phyloP scores from a whole-genome alignment of 2,113 vertebrate species.

The Chinchilla lanigera region DNA sequence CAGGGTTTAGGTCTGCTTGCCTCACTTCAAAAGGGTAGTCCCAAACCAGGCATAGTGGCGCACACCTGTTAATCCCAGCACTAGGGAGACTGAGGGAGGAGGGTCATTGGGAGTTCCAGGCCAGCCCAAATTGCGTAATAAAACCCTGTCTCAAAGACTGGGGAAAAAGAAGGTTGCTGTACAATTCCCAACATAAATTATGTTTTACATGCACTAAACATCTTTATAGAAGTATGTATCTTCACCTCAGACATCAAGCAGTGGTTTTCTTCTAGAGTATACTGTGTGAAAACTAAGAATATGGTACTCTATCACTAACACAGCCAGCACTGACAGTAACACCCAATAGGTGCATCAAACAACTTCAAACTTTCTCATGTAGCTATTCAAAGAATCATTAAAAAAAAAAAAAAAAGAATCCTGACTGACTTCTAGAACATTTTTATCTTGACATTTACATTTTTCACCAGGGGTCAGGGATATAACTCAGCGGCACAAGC shows the following conservation, averaged over 20 bases:
- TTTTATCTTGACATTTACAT: background rate
- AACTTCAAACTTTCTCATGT: background rate
- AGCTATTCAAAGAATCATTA: background rate
- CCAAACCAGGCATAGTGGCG: too few species aligned
- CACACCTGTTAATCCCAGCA: too few species aligned
- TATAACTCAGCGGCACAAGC: too few species aligned
- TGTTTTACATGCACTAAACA: background rate
- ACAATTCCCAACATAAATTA: slow-evolving; percentile 53
- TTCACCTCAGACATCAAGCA: slow-evolving; percentile 27
- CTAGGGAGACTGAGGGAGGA: background rate
- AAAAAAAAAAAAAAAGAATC: too few species aligned
- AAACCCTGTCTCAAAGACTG: background rate
- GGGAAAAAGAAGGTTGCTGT: background rate
- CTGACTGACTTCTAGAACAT: background rate
- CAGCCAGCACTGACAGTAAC: background rate
- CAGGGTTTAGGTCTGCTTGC: background rate
- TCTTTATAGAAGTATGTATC: background rate
- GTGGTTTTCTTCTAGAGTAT: background rate
- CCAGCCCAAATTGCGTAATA: background rate
- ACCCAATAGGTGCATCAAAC: background rate
- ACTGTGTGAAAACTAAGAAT: background rate
- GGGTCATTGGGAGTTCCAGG: background rate
- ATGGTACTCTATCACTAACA: background rate
- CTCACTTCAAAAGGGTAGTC: too few species aligned
- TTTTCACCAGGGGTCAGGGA: too few species aligned